Conservation (phyloP, 2,113 vertebrate species). For the Clarias magur region DNA sequence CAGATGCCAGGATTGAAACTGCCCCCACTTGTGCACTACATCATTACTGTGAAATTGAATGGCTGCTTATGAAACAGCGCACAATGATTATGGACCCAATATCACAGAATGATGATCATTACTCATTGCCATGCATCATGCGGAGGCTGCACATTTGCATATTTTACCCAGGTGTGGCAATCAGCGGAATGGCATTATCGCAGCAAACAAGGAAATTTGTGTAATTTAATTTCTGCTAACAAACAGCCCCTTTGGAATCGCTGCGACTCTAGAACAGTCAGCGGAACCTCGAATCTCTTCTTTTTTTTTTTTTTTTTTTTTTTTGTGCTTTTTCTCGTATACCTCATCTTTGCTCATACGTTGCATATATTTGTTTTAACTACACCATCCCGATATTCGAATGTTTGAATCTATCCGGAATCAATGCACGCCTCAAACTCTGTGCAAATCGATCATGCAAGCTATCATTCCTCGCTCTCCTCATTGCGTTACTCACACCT, state of each 20-base stretch:
- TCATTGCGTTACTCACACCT: neutral
- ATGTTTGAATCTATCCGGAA: neutral
- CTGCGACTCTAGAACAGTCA: slow-evolving; percentile 5
- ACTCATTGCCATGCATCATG: slow-evolving; percentile 51
- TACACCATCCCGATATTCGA: neutral
- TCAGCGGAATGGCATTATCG: slow-evolving; percentile 53
- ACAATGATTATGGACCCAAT: slow-evolving; percentile 55
- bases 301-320: slow-evolving; percentile 15
- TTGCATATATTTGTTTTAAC: neutral
- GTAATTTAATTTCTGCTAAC: slow-evolving; percentile 56
- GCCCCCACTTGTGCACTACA: slow-evolving; percentile 38
- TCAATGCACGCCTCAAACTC: neutral
- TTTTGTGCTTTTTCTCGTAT: neutral
- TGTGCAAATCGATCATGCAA: neutral
- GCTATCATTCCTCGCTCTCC: neutral
- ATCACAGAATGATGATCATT: slow-evolving; percentile 53
- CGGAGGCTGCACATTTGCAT: slow-evolving; percentile 51
- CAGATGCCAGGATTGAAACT: slow-evolving; percentile 31
- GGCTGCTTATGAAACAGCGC: slow-evolving; percentile 44
- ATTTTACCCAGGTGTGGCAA: slow-evolving; percentile 58
- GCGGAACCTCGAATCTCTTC: neutral
- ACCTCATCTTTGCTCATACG: neutral
- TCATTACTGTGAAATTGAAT: slow-evolving; percentile 52
- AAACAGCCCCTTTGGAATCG: slow-evolving; percentile 46
- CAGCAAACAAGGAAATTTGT: slow-evolving; percentile 51